These are phyloP conservation scores for Neostethus bicornis DNA, from an alignment of 2,797 vertebrate species.

Conservation along the genomic window DNA sequence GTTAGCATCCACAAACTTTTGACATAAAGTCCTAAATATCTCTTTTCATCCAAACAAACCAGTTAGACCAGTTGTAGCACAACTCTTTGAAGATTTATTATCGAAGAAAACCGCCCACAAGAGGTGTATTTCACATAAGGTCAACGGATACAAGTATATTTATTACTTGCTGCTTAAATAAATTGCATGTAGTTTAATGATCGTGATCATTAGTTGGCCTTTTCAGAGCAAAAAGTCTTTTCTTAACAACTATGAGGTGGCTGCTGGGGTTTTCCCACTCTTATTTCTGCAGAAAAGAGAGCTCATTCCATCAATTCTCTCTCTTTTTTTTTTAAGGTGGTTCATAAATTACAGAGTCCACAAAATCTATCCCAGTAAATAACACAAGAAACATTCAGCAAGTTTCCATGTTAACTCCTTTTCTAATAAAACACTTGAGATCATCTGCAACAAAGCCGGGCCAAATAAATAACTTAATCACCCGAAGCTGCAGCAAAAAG, in stretches of 20 bases:
- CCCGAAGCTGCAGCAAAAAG: slow-evolving; percentile 5
- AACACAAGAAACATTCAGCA: slow-evolving; percentile 20
- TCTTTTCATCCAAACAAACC: slow-evolving; percentile 27
- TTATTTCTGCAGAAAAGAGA: neutral
- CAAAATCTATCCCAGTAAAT: slow-evolving; percentile 22
- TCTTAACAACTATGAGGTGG: neutral
- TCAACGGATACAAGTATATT: neutral
- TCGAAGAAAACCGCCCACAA: slow-evolving; percentile 3
- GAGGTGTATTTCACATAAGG: neutral
- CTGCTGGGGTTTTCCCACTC: slow-evolving; percentile 23
- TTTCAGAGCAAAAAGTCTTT: slow-evolving; percentile 9
- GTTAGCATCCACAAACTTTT: neutral
- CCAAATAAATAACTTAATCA: slow-evolving; percentile 46
- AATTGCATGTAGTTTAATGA: slow-evolving; percentile 5
- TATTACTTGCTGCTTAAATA: neutral
- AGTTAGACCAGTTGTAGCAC: slow-evolving; percentile 1
- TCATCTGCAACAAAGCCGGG: slow-evolving; percentile 32
- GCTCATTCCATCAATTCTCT: slow-evolving; percentile 3
- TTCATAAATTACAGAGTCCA: slow-evolving; percentile 13
- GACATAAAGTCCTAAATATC: neutral
- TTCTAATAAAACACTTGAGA: slow-evolving; percentile 46
- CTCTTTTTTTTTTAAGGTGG: slow-evolving; percentile 14
- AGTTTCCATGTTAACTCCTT: slow-evolving; percentile 15
- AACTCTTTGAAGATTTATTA: slow-evolving; percentile 17
- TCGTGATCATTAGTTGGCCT: slow-evolving; percentile 15